Evolutionary conservation across 2,888 invertebrate species (phyloP).

Genomic region (Anoplius nigerrimus): DNA sequence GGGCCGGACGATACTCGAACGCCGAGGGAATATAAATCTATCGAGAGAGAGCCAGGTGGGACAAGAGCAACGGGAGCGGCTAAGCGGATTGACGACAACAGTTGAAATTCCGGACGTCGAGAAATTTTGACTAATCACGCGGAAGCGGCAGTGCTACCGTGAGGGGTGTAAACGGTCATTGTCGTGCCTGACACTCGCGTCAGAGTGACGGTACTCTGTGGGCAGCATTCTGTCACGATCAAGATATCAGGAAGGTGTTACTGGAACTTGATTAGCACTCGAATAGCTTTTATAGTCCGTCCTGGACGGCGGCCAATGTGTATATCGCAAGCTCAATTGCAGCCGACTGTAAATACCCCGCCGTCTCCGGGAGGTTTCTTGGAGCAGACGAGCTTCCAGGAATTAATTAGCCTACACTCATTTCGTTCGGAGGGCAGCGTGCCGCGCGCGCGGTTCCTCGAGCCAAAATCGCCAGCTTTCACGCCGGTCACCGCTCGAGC

Average conservation of each 20-base stretch:
- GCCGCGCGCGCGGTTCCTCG: conserved; percentile 28
- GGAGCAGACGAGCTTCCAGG: conserved; percentile 42
- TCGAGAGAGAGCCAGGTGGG: too few species aligned
- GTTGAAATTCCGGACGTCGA: too few species aligned
- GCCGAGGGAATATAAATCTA: background rate
- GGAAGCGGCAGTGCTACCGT: too few species aligned
- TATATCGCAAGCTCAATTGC: conserved; percentile 15
- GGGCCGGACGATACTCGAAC: background rate
- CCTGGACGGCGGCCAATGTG: conserved; percentile 36
- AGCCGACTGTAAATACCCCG: conserved; percentile 16
- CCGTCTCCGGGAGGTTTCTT: conserved; percentile 37
- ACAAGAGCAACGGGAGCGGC: too few species aligned
- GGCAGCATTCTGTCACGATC: too few species aligned
- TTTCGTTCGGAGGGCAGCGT: background rate
- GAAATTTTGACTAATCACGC: too few species aligned
- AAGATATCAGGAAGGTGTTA: too few species aligned
- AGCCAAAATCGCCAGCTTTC: conserved; percentile 27
- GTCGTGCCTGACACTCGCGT: too few species aligned
- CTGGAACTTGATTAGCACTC: too few species aligned
- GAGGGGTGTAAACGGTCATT: too few species aligned
- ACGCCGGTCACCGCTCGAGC: conserved; percentile 42
- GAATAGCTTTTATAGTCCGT: background rate
- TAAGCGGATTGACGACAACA: background rate
- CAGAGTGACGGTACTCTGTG: too few species aligned
- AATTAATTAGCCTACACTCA: conserved; percentile 48